phyloP scores from a whole-genome alignment of 2,113 vertebrate species.

The Nannobrachium achirus region DNA sequence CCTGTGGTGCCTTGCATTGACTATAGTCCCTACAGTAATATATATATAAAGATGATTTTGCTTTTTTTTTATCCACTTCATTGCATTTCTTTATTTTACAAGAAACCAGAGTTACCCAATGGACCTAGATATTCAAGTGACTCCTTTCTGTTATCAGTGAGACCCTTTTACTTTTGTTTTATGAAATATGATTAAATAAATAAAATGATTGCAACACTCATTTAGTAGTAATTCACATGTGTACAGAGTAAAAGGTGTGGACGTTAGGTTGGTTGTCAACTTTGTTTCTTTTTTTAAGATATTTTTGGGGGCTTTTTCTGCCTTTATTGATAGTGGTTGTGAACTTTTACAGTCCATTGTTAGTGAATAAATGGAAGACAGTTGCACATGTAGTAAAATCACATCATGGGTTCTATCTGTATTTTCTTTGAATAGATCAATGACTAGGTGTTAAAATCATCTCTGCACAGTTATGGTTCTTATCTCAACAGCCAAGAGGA shows the following conservation, averaged over 20 bases:
- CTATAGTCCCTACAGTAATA: conserved; percentile 76
- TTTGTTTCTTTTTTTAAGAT: too few species aligned
- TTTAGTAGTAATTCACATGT: conserved; percentile 48
- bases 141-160: conserved; percentile 56
- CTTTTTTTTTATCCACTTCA: conserved; percentile 48
- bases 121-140: conserved; percentile 64
- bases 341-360: conserved; percentile 50
- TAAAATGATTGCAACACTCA: conserved; percentile 51
- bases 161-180: conserved; percentile 49
- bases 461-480: conserved; percentile 56
- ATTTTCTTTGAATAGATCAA: conserved; percentile 53
- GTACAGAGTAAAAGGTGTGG: conserved; percentile 42
- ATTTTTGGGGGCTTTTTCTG: too few species aligned
- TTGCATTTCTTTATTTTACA: conserved; percentile 65
- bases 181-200: conserved; percentile 54
- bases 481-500: conserved; percentile 63
- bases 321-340: too few species aligned
- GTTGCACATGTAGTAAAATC: conserved; percentile 56
- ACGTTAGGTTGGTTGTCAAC: conserved; percentile 60
- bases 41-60: conserved; percentile 62
- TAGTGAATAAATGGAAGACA: conserved; percentile 42
- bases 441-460: conserved; percentile 54
- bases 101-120: conserved; percentile 56
- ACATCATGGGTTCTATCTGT: conserved; percentile 37
- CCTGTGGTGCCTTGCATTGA: conserved; percentile 84